A percentile compares a stretch with the other conserved stretches of the same genome.
Evolutionary conservation across 2,888 invertebrate species (phyloP).

Genomic region (Hedya salicella): DNA sequence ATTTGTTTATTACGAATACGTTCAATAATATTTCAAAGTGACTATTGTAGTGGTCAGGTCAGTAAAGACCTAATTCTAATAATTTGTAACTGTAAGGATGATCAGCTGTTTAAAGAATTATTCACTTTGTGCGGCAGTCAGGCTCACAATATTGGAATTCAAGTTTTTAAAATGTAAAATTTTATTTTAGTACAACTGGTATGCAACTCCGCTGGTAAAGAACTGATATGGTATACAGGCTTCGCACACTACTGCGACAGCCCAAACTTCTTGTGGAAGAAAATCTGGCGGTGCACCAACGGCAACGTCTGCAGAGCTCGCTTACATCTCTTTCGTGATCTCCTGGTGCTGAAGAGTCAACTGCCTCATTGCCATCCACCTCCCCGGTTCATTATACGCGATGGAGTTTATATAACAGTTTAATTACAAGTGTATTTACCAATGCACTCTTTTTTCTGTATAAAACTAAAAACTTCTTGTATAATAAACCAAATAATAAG

Average conservation of each 20-base stretch:
- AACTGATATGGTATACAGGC: conserved; percentile 32
- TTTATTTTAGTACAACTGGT: conserved; percentile 9
- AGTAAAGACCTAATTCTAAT: too few relatives aligned
- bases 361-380: conserved; percentile 7
- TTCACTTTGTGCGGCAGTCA: too few relatives aligned
- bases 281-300: conserved; percentile 19
- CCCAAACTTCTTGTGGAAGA: neutral
- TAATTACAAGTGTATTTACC: neutral
- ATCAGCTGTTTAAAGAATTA: too few relatives aligned
- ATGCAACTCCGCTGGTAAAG: conserved; percentile 25
- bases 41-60: too few relatives aligned
- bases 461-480: too few relatives aligned
- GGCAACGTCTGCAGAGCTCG: conserved; percentile 1
- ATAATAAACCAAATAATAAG: too few relatives aligned
- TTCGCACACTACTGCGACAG: conserved; percentile 35
- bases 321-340: conserved; percentile 12
- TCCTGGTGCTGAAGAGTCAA: neutral
- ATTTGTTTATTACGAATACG: too few relatives aligned
- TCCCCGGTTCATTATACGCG: conserved; percentile 18
- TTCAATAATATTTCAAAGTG: too few relatives aligned
- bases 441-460: too few relatives aligned
- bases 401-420: conserved; percentile 15
- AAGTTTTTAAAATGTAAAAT: too few relatives aligned
- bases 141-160: too few relatives aligned
- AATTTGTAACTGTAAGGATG: too few relatives aligned